Conservation (phyloP, 2,797 vertebrate species). For the Catamblyrhynchus diadema region DNA sequence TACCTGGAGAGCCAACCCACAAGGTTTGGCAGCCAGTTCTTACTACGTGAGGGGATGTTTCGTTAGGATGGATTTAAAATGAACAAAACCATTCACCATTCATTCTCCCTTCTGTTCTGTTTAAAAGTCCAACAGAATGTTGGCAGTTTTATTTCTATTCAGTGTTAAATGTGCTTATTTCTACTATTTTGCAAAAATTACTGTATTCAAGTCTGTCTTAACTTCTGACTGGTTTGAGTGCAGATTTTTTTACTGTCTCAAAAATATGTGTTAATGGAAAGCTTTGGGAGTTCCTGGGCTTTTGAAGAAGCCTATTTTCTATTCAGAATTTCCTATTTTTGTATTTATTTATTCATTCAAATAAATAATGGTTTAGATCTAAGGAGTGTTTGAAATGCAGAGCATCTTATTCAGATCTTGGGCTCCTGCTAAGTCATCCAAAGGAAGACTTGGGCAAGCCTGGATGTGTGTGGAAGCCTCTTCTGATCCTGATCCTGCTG, state of each 20-base stretch:
- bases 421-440: not conserved
- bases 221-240: not conserved
- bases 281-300: not conserved
- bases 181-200: not conserved
- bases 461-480: not conserved
- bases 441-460: not conserved
- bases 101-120: not conserved
- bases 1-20: not conserved
- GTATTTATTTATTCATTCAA: slow-evolving; percentile 43
- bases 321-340: slow-evolving; percentile 26
- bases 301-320: not conserved
- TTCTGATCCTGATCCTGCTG: not conserved
- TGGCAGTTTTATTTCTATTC: not conserved
- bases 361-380: slow-evolving; percentile 19
- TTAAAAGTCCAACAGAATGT: not conserved
- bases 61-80: not conserved
- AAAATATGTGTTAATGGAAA: not conserved
- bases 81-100: not conserved
- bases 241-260: not conserved
- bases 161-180: not conserved
- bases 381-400: slow-evolving; percentile 1
- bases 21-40: not conserved
- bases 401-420: not conserved
- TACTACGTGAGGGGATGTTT: not conserved
- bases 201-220: not conserved